These are phyloP conservation scores for Drosophila dives DNA, from an alignment of 2,888 invertebrate genomes.

Conservation along the genomic window DNA sequence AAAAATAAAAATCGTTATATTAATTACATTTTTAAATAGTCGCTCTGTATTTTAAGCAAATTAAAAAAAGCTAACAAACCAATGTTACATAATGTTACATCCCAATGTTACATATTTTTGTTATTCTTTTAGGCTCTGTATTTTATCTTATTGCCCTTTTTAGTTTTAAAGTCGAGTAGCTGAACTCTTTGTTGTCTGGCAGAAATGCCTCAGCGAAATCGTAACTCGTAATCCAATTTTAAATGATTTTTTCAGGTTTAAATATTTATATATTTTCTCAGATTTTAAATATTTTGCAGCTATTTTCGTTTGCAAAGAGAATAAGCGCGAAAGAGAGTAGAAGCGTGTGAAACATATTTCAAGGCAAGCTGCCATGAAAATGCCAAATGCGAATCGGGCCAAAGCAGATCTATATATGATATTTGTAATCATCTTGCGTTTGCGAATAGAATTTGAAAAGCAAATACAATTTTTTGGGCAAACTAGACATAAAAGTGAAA, in stretches of 20 bases:
- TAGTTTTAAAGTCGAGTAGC: slow-evolving; percentile 27
- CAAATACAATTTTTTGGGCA: slow-evolving; percentile 14
- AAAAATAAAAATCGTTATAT: neutral
- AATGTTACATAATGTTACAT: neutral
- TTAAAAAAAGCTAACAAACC: neutral
- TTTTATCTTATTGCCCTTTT: too few relatives aligned
- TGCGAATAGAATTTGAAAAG: slow-evolving; percentile 35
- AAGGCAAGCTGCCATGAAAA: slow-evolving; percentile 59
- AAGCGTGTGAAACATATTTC: slow-evolving; percentile 48
- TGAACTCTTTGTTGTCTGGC: slow-evolving; percentile 34
- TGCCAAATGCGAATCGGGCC: slow-evolving; percentile 50
- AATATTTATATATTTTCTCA: slow-evolving; percentile 6
- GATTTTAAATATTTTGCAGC: slow-evolving; percentile 6
- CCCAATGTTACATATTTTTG: neutral
- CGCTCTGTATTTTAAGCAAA: neutral
- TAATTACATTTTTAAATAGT: neutral
- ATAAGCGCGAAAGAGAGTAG: neutral
- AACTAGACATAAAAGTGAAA: slow-evolving; percentile 1
- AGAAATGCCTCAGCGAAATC: slow-evolving; percentile 20
- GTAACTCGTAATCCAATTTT: slow-evolving; percentile 36
- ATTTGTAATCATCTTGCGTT: slow-evolving; percentile 26
- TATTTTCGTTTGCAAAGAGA: slow-evolving; percentile 42
- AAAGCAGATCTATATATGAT: slow-evolving; percentile 26
- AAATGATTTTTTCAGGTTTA: slow-evolving; percentile 20
- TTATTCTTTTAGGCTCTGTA: neutral